These are phyloP conservation scores for Drosophila kurseongensis DNA, from an alignment of 1,140 invertebrate species.

Conservation along the genomic window DNA sequence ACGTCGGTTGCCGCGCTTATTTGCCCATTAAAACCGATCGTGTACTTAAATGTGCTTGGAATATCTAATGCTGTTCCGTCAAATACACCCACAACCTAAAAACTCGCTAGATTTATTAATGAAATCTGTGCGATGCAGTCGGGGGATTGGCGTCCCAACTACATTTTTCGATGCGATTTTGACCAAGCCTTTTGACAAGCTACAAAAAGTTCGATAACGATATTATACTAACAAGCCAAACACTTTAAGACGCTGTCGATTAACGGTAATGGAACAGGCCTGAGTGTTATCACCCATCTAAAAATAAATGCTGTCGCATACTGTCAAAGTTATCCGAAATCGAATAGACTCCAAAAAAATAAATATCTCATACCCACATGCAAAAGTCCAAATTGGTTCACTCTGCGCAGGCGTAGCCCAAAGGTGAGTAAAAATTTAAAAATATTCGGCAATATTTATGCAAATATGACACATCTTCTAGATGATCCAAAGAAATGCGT, in stretches of 20 bases:
- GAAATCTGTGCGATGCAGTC: conserved; percentile 48
- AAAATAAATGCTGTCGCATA: conserved; percentile 60
- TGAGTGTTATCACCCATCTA: conserved; percentile 49
- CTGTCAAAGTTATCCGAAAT: conserved; percentile 49
- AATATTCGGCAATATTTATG: conserved; percentile 56
- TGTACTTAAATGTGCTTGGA: conserved; percentile 53
- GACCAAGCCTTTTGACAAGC: conserved; percentile 25
- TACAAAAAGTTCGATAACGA: conserved; percentile 26
- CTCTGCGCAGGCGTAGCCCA: conserved; percentile 42
- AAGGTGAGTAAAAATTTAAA: conserved; percentile 30
- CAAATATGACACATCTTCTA: conserved; percentile 58
- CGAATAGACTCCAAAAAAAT: conserved; percentile 27
- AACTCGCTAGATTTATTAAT: conserved; percentile 65
- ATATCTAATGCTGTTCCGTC: conserved; percentile 43
- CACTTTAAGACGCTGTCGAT: conserved; percentile 30
- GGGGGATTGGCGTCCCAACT: conserved; percentile 30
- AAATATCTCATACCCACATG: conserved; percentile 23
- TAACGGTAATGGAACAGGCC: conserved; percentile 40
- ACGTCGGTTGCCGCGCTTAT: conserved; percentile 59
- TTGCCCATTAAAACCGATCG: conserved; percentile 55
- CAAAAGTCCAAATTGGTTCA: conserved; percentile 39
- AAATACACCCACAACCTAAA: conserved; percentile 20
- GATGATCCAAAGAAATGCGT: conserved; percentile 9
- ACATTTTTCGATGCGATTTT: conserved; percentile 10
- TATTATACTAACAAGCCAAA: conserved; percentile 5